phyloP scores from a whole-genome alignment of 1,140 invertebrate genomes.

The Aphelenchoides besseyi region DNA sequence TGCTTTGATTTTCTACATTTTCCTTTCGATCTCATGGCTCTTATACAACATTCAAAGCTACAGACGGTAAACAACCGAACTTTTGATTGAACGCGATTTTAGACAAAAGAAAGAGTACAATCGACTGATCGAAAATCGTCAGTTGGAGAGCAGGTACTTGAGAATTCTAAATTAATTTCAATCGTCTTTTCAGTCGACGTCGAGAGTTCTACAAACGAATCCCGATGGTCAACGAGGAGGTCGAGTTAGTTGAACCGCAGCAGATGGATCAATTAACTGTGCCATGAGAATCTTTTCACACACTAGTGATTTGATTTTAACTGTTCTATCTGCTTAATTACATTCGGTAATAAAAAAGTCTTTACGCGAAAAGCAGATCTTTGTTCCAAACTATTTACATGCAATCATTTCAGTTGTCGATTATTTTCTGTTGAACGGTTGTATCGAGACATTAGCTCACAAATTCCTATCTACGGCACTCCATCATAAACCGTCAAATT shows the following conservation, averaged over 20 bases:
- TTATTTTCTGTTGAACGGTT: too few species aligned
- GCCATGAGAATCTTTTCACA: too few species aligned
- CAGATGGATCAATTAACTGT: too few species aligned
- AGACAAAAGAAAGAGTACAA: not conserved
- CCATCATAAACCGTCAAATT: too few species aligned
- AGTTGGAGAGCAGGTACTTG: not conserved
- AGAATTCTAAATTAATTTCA: not conserved
- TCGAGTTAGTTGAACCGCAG: constrained; percentile 11
- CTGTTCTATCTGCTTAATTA: too few species aligned
- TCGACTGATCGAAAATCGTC: not conserved
- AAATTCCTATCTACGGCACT: too few species aligned
- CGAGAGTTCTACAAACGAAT: constrained; percentile 8
- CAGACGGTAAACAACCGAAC: constrained; percentile 7
- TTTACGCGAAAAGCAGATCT: too few species aligned
- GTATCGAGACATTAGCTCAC: too few species aligned
- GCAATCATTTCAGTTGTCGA: too few species aligned
- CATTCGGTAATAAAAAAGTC: too few species aligned
- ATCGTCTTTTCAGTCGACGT: constrained; percentile 5
- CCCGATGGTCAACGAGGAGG: not conserved
- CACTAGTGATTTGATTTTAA: too few species aligned
- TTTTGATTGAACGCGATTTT: not conserved
- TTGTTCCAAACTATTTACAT: too few species aligned
- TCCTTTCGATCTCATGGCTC: constrained; percentile 19
- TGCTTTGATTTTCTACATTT: constrained; percentile 15
- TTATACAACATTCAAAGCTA: constrained; percentile 26